Base-by-base conservation (phyloP, 2,113 vertebrate species). In the Hydrolagus affinis region DNA sequence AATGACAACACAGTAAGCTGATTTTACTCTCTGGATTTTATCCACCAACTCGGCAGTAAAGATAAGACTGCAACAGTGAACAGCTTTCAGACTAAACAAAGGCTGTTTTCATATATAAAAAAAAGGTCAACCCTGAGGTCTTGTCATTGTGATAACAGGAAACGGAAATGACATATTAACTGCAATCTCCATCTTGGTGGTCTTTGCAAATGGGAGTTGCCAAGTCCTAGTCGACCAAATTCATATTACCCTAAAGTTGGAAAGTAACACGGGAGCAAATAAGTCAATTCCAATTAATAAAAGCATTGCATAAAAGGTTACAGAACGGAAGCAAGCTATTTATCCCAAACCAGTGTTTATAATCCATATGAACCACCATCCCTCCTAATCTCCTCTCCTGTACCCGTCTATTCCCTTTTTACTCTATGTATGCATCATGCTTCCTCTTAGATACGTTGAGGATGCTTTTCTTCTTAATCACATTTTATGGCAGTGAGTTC, bases 71-170 rank as follows among this genome's bases (percentile, higher is more conserved):
- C 70, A 91, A 89, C 92, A 89, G 90, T 93, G 91, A 93, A 93
- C 91, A 90, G 92, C 91, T 95, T 92, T 91, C 90, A 93, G 92
- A 92, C 90, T 90, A 93, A 93, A 95, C 93, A 96, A 94, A 95
- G 93, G 92, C 94, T 95, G 95, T 95, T 95, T 95, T 96, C 92
- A 95, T 94, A 94, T n/a, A n/a, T n/a, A n/a, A n/a, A 92, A 90
- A 93, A 44, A 44, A 94, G 92, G 92, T 95, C 92, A 93, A 87
- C 87, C 87, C 87, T 89, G 89, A 90, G 92, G 93, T 92, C 93
- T 90, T 91, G 93, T 93, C 91, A 93, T 93, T 95, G 91, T 92
- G 93, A 95, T 95, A 93, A 94, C 94, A 94, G 93, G 89, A 93
- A 93, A 90, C 89, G 94, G 94, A 95, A 95, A 95, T 92, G 91